Conservation (phyloP, 2,113 vertebrate species). For the Dipodomys stephensi region DNA sequence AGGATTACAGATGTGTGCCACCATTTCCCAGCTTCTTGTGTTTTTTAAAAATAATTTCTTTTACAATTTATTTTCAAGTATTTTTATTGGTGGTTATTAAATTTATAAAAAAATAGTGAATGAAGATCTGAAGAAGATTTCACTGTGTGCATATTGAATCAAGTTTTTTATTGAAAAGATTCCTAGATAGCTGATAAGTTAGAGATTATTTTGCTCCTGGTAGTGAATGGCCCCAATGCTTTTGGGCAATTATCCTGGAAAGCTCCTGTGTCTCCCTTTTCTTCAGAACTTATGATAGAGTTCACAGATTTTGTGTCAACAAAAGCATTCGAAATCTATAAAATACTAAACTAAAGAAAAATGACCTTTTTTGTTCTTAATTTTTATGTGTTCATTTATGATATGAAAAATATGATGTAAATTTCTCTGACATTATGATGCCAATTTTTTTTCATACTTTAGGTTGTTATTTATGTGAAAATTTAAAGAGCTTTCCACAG, state of each 20-base stretch:
- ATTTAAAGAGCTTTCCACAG: not conserved
- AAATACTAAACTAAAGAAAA: too few species aligned
- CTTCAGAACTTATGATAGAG: not conserved
- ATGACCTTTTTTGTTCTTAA: not conserved
- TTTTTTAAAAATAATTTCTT: not conserved
- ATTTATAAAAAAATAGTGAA: not conserved
- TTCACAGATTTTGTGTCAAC: slow-evolving; percentile 10
- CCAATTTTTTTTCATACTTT: not conserved
- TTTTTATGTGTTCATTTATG: slow-evolving; percentile 10
- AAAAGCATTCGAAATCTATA: not conserved
- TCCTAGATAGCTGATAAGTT: slow-evolving; percentile 1
- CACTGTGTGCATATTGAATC: slow-evolving; percentile 43
- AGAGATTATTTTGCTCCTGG: not conserved
- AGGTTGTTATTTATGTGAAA: slow-evolving; percentile 38
- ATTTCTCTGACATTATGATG: not conserved
- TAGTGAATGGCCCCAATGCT: not conserved
- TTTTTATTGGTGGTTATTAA: not conserved
- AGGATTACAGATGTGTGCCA: too few species aligned
- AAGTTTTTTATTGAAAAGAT: slow-evolving; percentile 33
- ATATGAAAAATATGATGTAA: not conserved
- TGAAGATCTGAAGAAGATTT: not conserved
- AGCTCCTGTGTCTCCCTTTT: slow-evolving; percentile 20
- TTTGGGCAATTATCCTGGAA: not conserved
- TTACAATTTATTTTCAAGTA: not conserved
- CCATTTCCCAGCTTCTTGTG: too few species aligned